These are phyloP conservation scores for Galleria mellonella DNA, from an alignment of 1,140 invertebrate genomes.

Conservation along the genomic window DNA sequence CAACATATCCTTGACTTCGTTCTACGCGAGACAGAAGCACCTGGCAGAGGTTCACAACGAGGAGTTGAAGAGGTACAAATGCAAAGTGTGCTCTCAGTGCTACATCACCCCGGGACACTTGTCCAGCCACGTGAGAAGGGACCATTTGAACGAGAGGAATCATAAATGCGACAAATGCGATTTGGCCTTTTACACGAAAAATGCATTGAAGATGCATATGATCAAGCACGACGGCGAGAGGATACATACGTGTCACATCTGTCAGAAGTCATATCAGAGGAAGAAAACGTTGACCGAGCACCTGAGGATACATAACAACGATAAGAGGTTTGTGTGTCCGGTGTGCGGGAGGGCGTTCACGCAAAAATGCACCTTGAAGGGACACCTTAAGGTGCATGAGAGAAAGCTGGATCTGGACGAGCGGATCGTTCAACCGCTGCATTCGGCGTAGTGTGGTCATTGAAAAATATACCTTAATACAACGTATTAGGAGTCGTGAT, in stretches of 20 bases:
- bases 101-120: slow-evolving; percentile 54
- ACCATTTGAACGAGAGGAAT: slow-evolving; percentile 65
- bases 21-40: slow-evolving; percentile 55
- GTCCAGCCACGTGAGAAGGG: slow-evolving; percentile 48
- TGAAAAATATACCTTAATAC: no score
- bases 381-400: slow-evolving; percentile 66
- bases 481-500: no score
- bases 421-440: slow-evolving; percentile 4
- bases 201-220: slow-evolving; percentile 82
- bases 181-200: slow-evolving; percentile 55
- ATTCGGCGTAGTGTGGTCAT: neutral
- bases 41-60: slow-evolving; percentile 55
- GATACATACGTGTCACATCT: slow-evolving; percentile 56
- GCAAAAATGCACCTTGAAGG: slow-evolving; percentile 71
- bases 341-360: slow-evolving; percentile 81
- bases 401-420: slow-evolving; percentile 32
- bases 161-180: slow-evolving; percentile 69
- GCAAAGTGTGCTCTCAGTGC: slow-evolving; percentile 49
- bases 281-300: slow-evolving; percentile 77
- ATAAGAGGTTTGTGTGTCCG: slow-evolving; percentile 81
- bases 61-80: slow-evolving; percentile 58
- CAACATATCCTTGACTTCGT: slow-evolving; percentile 43
- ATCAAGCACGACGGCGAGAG: slow-evolving; percentile 80
- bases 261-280: slow-evolving; percentile 58
- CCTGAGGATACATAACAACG: slow-evolving; percentile 82